A percentile compares a stretch with the other conserved stretches of the same genome.
phyloP scores from a whole-genome alignment of 2,797 vertebrate species.

The Prunella strophiata region DNA sequence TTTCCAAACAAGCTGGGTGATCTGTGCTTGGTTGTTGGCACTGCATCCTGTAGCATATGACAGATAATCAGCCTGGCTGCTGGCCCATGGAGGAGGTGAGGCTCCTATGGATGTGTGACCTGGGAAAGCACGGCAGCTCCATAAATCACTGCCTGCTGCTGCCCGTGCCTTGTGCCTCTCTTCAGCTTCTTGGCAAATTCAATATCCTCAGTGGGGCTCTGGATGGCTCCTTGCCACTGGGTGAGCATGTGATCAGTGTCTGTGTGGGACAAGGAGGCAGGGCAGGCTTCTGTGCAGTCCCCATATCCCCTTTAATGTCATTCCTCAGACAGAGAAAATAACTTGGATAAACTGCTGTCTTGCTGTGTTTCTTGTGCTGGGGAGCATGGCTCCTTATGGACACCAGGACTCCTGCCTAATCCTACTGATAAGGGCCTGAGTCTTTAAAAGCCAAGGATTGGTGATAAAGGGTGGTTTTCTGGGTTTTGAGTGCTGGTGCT shows the following conservation, averaged over 20 bases:
- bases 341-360: not conserved
- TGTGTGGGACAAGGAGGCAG: accelerated
- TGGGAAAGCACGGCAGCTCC: not conserved
- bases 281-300: not conserved
- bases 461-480: not conserved
- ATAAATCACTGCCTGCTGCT: not conserved
- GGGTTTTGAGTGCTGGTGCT: not conserved
- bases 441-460: not conserved
- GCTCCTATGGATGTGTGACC: constrained; percentile 32
- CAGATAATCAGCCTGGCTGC: constrained; percentile 51
- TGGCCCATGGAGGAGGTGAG: not conserved
- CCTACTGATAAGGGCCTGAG: not conserved
- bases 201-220: accelerated
- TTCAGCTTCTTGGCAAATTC: not conserved
- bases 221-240: accelerated
- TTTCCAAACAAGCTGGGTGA: not conserved
- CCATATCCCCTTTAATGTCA: accelerated
- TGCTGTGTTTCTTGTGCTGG: accelerated
- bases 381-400: accelerated
- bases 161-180: not conserved
- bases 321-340: not conserved
- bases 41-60: not conserved
- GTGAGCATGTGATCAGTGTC: accelerated
- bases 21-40: not conserved
- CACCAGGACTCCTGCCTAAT: not conserved